Conservation (phyloP, 2,113 vertebrate genomes). For the Coryphaenoides rupestris region DNA sequence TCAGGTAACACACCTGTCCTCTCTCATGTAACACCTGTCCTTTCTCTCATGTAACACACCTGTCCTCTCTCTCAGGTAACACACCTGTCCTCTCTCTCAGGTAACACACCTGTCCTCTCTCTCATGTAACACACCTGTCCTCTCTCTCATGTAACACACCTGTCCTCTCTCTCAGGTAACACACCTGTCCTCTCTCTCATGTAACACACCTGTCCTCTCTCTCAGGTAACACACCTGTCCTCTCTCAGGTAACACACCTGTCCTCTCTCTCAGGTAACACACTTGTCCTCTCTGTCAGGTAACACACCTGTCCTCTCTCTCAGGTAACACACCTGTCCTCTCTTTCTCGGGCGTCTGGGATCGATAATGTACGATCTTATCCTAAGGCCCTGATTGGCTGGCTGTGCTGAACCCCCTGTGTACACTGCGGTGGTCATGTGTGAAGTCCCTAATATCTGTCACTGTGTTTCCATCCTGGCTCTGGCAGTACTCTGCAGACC, state of each 20-base stretch:
- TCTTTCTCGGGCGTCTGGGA: too few species aligned
- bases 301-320: too few species aligned
- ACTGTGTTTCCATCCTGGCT: constrained; percentile 12
- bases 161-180: background rate
- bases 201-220: background rate
- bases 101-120: too few species aligned
- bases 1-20: constrained; percentile 3
- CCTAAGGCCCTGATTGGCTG: too few species aligned
- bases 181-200: background rate
- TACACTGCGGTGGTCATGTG: too few species aligned
- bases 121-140: constrained; percentile 84
- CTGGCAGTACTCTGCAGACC: constrained; percentile 64
- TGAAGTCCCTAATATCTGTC: background rate
- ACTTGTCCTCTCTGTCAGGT: background rate
- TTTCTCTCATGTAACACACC: too few species aligned
- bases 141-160: constrained; percentile 67
- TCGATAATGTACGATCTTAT: too few species aligned
- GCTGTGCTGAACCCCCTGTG: too few species aligned
- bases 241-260: background rate
- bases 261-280: too few species aligned
- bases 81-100: too few species aligned
- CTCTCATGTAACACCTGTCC: background rate
- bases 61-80: constrained; percentile 1
- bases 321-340: too few species aligned
- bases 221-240: constrained; percentile 1